These are phyloP conservation scores for Psophia crepitans DNA, from an alignment of 2,113 vertebrate genomes.

Conservation along the genomic window DNA sequence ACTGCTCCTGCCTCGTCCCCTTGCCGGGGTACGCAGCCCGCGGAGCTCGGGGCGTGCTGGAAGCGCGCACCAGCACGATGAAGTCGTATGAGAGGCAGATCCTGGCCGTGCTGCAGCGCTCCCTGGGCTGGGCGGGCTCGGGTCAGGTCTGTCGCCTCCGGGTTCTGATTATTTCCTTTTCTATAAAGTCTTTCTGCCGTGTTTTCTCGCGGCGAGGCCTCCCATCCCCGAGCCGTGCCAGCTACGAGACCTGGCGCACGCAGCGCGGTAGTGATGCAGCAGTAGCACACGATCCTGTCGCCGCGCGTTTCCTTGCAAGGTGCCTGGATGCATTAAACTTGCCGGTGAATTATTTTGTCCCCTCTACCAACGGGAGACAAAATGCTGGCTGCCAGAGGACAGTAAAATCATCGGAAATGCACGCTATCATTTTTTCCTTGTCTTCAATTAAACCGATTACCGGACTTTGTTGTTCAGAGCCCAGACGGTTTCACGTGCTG, in stretches of 20 bases:
- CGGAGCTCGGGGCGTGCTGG: neutral
- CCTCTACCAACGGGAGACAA: neutral
- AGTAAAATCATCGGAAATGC: neutral
- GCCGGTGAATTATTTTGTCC: neutral
- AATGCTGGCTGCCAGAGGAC: neutral
- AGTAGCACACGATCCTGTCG: fast-evolving
- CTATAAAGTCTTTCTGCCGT: neutral
- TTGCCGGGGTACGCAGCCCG: neutral
- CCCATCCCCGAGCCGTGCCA: fast-evolving
- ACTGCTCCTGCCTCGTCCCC: neutral
- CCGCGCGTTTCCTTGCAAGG: neutral
- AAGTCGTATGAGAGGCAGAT: neutral
- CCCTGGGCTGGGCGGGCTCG: neutral
- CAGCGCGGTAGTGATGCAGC: neutral
- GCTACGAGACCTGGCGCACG: fast-evolving
- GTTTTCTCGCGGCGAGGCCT: neutral
- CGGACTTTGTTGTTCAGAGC: neutral
- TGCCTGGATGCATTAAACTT: neutral
- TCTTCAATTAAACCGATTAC: conserved; percentile 47
- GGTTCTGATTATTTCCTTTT: neutral
- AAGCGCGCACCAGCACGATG: neutral
- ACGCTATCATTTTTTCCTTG: conserved; percentile 16
- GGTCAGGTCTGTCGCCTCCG: fast-evolving
- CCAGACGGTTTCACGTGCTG: neutral
- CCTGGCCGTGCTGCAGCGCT: neutral